A percentile compares a stretch with the other conserved stretches of the same genome.
phyloP scores from a whole-genome alignment of 2,113 vertebrate species.

The Ptychochromis oligacanthus region DNA sequence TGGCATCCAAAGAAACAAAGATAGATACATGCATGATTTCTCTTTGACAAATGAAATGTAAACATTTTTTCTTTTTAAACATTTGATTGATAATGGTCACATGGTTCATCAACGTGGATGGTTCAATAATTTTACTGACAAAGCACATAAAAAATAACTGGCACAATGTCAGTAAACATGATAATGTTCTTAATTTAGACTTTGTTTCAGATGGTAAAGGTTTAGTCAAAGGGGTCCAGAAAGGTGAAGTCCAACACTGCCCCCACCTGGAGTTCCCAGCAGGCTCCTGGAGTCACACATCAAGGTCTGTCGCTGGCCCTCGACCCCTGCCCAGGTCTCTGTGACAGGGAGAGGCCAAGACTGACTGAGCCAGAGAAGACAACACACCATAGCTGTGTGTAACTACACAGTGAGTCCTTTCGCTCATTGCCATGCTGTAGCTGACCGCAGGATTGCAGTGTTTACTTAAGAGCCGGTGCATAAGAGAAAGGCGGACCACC shows the following conservation, averaged over 20 bases:
- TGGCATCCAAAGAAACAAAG: not conserved
- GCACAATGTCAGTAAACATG: conserved; percentile 5
- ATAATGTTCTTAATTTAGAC: conserved; percentile 52
- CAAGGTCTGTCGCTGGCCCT: conserved; percentile 71
- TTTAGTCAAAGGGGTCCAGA: conserved; percentile 31
- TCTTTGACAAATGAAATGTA: not conserved
- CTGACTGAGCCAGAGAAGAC: conserved; percentile 71
- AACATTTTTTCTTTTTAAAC: not conserved
- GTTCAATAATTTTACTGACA: not conserved
- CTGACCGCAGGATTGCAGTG: conserved; percentile 82
- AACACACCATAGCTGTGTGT: conserved; percentile 81
- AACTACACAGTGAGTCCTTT: conserved; percentile 83
- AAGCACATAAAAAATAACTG: conserved; percentile 13
- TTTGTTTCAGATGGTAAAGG: conserved; percentile 40
- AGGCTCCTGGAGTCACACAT: conserved; percentile 73
- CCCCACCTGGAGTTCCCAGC: conserved; percentile 72
- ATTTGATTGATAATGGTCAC: not conserved
- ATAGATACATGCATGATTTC: not conserved
- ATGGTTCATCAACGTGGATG: not conserved
- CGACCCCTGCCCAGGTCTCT: conserved; percentile 70
- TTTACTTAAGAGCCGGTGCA: conserved; percentile 85
- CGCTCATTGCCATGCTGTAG: conserved; percentile 79
- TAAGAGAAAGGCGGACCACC: conserved; percentile 85
- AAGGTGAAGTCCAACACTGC: conserved; percentile 61
- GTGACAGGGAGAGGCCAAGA: conserved; percentile 62